Conservation (phyloP, 2,888 invertebrate genomes). For the Hyposoter dolosus region DNA sequence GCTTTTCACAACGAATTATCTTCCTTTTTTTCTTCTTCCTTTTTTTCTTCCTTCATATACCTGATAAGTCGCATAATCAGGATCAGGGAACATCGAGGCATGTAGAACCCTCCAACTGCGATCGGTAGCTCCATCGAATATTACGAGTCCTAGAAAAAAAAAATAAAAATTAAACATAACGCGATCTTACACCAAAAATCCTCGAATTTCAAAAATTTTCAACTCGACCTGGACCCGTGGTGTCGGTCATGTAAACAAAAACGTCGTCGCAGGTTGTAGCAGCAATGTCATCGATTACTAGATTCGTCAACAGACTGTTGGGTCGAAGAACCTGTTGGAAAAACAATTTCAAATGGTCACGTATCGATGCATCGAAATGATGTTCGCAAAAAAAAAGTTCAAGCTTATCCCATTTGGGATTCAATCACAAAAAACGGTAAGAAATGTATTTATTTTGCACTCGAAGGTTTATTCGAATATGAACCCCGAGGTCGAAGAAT, state of each 20-base stretch:
- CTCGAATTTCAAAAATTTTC: not conserved
- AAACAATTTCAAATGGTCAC: conserved; percentile 5
- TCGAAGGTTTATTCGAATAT: too few species aligned
- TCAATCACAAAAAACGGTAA: too few species aligned
- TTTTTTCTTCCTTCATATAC: conserved; percentile 69
- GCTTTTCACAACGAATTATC: too few species aligned
- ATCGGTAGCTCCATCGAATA: conserved; percentile 90
- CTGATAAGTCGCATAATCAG: conserved; percentile 91
- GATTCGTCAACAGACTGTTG: conserved; percentile 91
- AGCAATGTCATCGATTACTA: conserved; percentile 91
- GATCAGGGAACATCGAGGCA: conserved; percentile 94
- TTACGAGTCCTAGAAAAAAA: conserved; percentile 84
- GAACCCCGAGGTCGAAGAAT: not conserved
- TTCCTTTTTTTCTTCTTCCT: not conserved
- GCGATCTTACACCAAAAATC: not conserved
- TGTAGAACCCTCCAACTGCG: conserved; percentile 93
- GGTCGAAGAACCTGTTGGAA: conserved; percentile 88
- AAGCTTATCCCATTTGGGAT: too few species aligned
- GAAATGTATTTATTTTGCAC: too few species aligned
- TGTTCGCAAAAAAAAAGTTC: too few species aligned
- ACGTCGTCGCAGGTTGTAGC: conserved; percentile 91
- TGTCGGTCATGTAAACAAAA: conserved; percentile 93
- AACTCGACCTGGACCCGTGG: conserved; percentile 90
- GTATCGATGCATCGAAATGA: conserved; percentile 17
- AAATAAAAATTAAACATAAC: not conserved